These are phyloP conservation scores for Bacillus rossius DNA, from an alignment of 1,140 invertebrate species.

Conservation along the genomic window DNA sequence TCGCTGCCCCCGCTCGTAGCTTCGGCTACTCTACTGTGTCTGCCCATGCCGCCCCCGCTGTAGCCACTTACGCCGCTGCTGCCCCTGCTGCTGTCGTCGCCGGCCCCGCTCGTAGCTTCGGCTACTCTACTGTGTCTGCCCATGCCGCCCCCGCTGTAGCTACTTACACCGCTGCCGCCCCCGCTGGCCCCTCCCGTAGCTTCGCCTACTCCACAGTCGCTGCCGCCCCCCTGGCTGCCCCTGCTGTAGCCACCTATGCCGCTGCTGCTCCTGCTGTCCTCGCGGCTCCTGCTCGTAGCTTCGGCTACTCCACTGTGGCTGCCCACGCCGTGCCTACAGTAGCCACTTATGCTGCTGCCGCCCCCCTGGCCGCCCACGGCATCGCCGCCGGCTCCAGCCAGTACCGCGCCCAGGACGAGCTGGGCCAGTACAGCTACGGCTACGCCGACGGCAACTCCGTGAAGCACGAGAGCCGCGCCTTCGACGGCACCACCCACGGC, in stretches of 20 bases:
- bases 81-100: neutral
- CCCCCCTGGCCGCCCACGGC: constrained; percentile 11
- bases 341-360: neutral
- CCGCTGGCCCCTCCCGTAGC: neutral
- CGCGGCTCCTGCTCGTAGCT: neutral
- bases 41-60: constrained; percentile 1
- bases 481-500: constrained; percentile 14
- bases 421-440: constrained; percentile 48
- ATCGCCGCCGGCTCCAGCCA: constrained; percentile 37
- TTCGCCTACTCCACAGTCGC: neutral
- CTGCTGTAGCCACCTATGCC: neutral
- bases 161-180: neutral
- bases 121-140: neutral
- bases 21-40: neutral
- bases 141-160: neutral
- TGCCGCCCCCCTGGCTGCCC: neutral
- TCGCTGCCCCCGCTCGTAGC: neutral
- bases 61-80: neutral
- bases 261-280: neutral
- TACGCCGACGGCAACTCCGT: constrained; percentile 25
- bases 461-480: constrained; percentile 22
- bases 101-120: neutral
- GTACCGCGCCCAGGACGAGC: constrained; percentile 54
- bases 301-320: neutral
- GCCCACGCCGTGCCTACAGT: neutral